Conservation (phyloP, 1,140 invertebrate species). For the Argopecten irradians region DNA sequence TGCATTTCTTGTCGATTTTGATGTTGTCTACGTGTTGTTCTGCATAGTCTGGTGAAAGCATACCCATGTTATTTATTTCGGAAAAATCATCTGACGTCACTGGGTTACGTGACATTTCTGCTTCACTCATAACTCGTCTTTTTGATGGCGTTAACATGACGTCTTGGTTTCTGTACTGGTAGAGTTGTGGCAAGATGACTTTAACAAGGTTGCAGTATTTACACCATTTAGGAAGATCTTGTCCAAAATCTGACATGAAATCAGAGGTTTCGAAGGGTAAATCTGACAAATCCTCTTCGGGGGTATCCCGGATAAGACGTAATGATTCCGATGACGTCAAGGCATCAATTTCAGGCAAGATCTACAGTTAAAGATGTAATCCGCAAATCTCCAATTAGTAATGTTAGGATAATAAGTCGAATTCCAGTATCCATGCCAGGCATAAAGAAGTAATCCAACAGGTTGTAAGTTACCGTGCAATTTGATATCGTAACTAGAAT, state of each 20-base stretch:
- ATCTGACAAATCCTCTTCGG: not conserved
- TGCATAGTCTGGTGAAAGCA: not conserved
- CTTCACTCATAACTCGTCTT: not conserved
- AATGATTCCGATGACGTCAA: not conserved
- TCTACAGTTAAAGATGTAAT: not conserved
- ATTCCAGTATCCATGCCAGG: not conserved
- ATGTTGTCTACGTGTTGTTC: not conserved
- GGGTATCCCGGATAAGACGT: not conserved
- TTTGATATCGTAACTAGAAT: not conserved
- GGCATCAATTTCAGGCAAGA: not conserved
- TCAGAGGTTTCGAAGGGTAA: not conserved
- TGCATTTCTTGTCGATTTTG: not conserved
- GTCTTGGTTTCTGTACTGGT: not conserved
- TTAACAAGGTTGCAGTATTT: not conserved
- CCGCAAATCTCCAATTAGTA: not conserved
- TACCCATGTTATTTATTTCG: not conserved
- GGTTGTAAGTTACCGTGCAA: not conserved
- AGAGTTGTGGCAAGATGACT: not conserved
- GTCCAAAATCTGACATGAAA: too few species aligned
- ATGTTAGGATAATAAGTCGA: not conserved
- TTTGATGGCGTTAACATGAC: not conserved
- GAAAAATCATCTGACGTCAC: not conserved
- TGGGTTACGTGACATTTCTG: not conserved
- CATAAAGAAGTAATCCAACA: not conserved
- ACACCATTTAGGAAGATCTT: not conserved